Conservation (phyloP, 2,113 vertebrate species). For the Polypterus senegalus region DNA sequence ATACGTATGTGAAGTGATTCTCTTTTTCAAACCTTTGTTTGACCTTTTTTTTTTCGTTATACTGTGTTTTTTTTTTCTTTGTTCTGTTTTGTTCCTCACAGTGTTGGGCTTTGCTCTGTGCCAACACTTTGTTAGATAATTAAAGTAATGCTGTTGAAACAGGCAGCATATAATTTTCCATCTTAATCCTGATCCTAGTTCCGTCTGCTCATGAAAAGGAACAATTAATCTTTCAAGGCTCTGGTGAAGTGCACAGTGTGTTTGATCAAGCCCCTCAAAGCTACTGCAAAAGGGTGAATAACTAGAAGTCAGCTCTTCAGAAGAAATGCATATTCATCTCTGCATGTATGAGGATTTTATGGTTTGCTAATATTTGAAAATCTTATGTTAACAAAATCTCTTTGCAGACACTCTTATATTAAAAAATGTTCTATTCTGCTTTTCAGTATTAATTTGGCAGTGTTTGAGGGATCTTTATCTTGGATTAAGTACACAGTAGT, state of each 20-base stretch:
- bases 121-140: conserved; percentile 43
- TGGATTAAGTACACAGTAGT: too few species aligned
- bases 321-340: conserved; percentile 43
- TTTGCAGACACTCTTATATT: too few species aligned
- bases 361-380: too few species aligned
- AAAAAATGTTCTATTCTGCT: too few species aligned
- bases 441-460: too few species aligned
- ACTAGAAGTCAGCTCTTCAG: conserved; percentile 25
- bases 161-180: conserved; percentile 48
- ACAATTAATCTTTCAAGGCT: conserved; percentile 47
- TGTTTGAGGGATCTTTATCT: too few species aligned
- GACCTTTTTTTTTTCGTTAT: background rate
- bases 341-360: background rate
- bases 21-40: conserved; percentile 5
- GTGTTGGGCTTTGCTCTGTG: conserved; percentile 17
- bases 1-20: conserved; percentile 1
- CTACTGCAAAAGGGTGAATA: conserved; percentile 19
- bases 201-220: conserved; percentile 41
- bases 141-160: conserved; percentile 37
- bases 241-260: conserved; percentile 22
- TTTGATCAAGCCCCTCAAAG: conserved; percentile 25
- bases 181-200: conserved; percentile 43
- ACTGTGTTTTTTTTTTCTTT: conserved; percentile 8
- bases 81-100: conserved; percentile 5
- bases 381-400: too few species aligned